These are phyloP conservation scores for Dryococelus australis DNA, from an alignment of 2,888 invertebrate genomes.

Conservation along the genomic window DNA sequence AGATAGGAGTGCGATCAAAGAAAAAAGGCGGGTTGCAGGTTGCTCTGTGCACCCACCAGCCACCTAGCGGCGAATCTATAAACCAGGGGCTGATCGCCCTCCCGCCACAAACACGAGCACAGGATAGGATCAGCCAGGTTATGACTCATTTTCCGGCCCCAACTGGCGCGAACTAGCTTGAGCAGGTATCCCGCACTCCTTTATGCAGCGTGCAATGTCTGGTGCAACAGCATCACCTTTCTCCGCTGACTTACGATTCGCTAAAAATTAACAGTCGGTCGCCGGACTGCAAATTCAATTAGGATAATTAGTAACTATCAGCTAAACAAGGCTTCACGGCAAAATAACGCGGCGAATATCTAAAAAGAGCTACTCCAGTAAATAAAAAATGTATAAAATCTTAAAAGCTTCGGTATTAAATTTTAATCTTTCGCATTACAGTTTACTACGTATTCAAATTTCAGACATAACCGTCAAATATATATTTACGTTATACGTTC, in stretches of 20 bases:
- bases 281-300: not conserved
- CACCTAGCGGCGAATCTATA: not conserved
- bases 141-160: not conserved
- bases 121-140: not conserved
- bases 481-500: too few relatives aligned
- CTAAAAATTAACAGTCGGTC: not conserved
- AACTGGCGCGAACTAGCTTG: not conserved
- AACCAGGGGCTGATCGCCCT: not conserved
- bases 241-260: not conserved
- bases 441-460: too few relatives aligned
- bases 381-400: too few relatives aligned
- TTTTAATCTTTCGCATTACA: too few relatives aligned
- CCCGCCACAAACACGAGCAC: too few relatives aligned
- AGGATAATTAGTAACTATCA: not conserved
- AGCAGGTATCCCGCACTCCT: not conserved
- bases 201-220: too few relatives aligned
- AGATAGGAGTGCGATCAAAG: too few relatives aligned
- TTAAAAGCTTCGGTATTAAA: too few relatives aligned
- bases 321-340: not conserved
- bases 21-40: too few relatives aligned
- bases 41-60: not conserved
- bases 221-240: not conserved
- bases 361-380: too few relatives aligned
- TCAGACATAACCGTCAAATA: too few relatives aligned
- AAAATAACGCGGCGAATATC: too few relatives aligned